These are phyloP conservation scores for Scolopax rusticola DNA, from an alignment of 2,797 vertebrate genomes.

Conservation along the genomic window DNA sequence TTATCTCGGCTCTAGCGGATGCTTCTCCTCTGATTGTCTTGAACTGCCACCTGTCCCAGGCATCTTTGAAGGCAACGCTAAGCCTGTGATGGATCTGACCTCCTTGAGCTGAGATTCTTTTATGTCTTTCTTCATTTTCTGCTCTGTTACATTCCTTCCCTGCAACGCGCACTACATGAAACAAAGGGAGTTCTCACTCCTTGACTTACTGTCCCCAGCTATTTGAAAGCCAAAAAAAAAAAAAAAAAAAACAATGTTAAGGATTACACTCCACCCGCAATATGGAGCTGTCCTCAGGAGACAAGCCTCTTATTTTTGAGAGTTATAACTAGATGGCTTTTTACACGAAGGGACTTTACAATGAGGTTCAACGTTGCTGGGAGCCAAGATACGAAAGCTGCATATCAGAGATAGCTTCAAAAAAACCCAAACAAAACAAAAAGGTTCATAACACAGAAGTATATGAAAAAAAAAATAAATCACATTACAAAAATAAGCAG, in stretches of 20 bases:
- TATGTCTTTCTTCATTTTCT: conserved; percentile 98
- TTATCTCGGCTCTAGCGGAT: conserved; percentile 94
- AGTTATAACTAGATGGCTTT: conserved; percentile 77
- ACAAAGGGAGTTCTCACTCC: conserved; percentile 86
- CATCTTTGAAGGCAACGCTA: conserved; percentile 98
- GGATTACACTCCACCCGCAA: conserved; percentile 82
- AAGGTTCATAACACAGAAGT: conserved; percentile 63
- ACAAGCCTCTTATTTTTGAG: conserved; percentile 82
- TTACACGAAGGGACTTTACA: conserved; percentile 70
- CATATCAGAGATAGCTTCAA: conserved; percentile 79
- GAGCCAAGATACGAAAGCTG: conserved; percentile 81
- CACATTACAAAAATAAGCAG: conserved; percentile 49
- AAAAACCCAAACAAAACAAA: conserved; percentile 60
- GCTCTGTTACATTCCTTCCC: conserved; percentile 90
- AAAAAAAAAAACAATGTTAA: conserved; percentile 79
- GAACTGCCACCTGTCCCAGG: conserved; percentile 99
- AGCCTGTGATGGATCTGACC: conserved; percentile 99
- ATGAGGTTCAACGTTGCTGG: conserved; percentile 71
- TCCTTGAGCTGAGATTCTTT: conserved; percentile 96
- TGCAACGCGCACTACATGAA: conserved; percentile 81
- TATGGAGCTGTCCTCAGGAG: conserved; percentile 78
- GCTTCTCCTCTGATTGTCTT: conserved; percentile 94
- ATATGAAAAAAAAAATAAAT: conserved; percentile 52
- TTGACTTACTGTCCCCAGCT: conserved; percentile 83
- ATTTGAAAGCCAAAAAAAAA: conserved; percentile 74